Percentiles rank a stretch among this genome's conserved stretches.
Evolutionary conservation across 2,888 invertebrate genomes (phyloP).

Genomic region (Dynastes maya): DNA sequence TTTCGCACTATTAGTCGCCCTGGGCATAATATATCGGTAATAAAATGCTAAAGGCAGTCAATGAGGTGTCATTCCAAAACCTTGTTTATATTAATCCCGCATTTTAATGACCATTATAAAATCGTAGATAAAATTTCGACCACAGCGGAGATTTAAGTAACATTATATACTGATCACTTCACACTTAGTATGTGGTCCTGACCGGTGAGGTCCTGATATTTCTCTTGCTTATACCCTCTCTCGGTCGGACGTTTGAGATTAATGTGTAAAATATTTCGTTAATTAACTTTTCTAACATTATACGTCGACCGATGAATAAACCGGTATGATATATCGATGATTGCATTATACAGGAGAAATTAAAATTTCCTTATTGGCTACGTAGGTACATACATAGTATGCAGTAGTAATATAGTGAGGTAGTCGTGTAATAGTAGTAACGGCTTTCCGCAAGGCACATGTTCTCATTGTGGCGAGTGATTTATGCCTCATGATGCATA

Average conservation of each 20-base stretch:
- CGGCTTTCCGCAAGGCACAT: slow-evolving; percentile 40
- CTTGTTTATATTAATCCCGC: slow-evolving; percentile 17
- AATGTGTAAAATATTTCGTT: slow-evolving; percentile 48
- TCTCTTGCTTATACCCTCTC: slow-evolving; percentile 22
- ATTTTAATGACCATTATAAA: slow-evolving; percentile 52
- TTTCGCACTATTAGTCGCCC: neutral
- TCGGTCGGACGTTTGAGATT: slow-evolving; percentile 39
- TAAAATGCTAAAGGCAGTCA: slow-evolving; percentile 20
- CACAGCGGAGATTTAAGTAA: slow-evolving; percentile 52
- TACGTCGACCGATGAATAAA: slow-evolving; percentile 42
- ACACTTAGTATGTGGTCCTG: slow-evolving; percentile 53
- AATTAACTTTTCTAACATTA: slow-evolving; percentile 47
- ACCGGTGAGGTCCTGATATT: slow-evolving; percentile 34
- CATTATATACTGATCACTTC: slow-evolving; percentile 55
- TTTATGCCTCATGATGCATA: slow-evolving; percentile 21
- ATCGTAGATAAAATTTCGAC: slow-evolving; percentile 52
- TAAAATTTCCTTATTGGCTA: slow-evolving; percentile 33
- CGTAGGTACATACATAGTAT: slow-evolving; percentile 12
- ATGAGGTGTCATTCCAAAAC: neutral
- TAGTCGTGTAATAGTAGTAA: slow-evolving; percentile 23
- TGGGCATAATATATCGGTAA: neutral
- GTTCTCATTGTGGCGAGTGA: slow-evolving; percentile 33
- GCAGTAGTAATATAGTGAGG: slow-evolving; percentile 30
- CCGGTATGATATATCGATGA: slow-evolving; percentile 42
- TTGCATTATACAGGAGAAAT: slow-evolving; percentile 42